These are phyloP conservation scores for Ennomos fuscantarius DNA, from an alignment of 2,888 invertebrate genomes.

Conservation along the genomic window DNA sequence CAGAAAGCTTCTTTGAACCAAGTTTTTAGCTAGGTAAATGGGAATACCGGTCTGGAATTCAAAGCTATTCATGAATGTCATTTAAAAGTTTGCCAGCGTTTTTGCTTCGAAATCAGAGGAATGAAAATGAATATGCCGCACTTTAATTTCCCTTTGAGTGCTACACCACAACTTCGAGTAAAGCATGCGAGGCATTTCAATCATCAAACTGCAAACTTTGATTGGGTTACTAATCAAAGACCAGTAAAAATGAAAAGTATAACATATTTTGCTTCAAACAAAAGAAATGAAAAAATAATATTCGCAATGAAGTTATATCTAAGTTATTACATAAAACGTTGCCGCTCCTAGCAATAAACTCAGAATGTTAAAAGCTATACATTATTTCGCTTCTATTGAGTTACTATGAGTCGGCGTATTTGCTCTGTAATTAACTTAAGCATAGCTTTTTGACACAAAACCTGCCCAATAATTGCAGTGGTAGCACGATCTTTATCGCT, in stretches of 20 bases:
- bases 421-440: constrained; percentile 69
- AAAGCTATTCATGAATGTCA: constrained; percentile 31
- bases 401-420: constrained; percentile 50
- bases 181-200: no score
- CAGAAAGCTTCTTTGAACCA: constrained; percentile 27
- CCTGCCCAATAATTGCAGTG: constrained; percentile 68
- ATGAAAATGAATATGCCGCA: constrained; percentile 17
- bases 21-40: constrained; percentile 31
- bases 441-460: constrained; percentile 66
- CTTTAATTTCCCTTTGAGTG: constrained; percentile 12
- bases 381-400: constrained; percentile 25
- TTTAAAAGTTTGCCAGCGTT: constrained; percentile 27
- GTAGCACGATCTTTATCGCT: constrained; percentile 70
- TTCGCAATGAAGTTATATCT: background rate
- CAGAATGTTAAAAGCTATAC: constrained; percentile 15
- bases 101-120: constrained; percentile 21
- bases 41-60: constrained; percentile 27
- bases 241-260: no score
- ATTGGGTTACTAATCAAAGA: no score
- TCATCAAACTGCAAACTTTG: no score
- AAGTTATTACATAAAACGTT: constrained; percentile 14
- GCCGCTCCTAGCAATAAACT: constrained; percentile 12
- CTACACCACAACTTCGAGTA: no score
- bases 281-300: background rate
- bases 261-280: no score